phyloP scores from a whole-genome alignment of 2,888 invertebrate species.

The Mimachlamys varia region DNA sequence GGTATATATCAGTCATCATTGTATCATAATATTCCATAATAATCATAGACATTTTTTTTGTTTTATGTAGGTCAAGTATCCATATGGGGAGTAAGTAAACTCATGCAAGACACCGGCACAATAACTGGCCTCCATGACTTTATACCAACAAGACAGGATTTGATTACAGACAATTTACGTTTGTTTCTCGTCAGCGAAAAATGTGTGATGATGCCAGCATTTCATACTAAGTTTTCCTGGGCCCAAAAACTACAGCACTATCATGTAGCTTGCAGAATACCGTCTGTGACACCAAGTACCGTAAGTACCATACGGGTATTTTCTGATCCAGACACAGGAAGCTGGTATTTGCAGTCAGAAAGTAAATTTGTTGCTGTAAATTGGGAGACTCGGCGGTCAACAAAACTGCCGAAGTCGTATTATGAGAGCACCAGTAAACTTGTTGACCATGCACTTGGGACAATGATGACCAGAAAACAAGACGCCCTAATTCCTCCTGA shows the following conservation, averaged over 20 bases:
- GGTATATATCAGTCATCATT: too few relatives aligned
- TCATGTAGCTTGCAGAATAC: neutral
- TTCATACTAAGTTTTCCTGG: neutral
- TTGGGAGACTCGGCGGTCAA: neutral
- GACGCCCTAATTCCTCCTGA: neutral
- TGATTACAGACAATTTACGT: neutral
- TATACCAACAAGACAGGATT: neutral
- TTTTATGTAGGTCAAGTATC: neutral
- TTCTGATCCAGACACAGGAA: neutral
- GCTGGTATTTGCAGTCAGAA: neutral
- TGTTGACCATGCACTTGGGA: neutral
- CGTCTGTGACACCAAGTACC: neutral
- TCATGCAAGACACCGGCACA: neutral
- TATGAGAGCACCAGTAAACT: neutral
- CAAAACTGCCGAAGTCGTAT: neutral
- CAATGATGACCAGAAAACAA: too few relatives aligned
- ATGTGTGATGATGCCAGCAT: neutral
- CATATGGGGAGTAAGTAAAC: neutral
- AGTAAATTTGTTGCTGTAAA: slow-evolving; percentile 14
- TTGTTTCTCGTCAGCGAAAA: neutral
- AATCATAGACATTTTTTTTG: too few relatives aligned
- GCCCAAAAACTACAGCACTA: neutral
- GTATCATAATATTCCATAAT: too few relatives aligned
- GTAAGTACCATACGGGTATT: neutral
- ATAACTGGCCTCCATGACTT: neutral